Percentiles rank a stretch among this genome's conserved stretches.
phyloP scores from a whole-genome alignment of 2,888 invertebrate genomes.

The Habrosyne pyritoides region DNA sequence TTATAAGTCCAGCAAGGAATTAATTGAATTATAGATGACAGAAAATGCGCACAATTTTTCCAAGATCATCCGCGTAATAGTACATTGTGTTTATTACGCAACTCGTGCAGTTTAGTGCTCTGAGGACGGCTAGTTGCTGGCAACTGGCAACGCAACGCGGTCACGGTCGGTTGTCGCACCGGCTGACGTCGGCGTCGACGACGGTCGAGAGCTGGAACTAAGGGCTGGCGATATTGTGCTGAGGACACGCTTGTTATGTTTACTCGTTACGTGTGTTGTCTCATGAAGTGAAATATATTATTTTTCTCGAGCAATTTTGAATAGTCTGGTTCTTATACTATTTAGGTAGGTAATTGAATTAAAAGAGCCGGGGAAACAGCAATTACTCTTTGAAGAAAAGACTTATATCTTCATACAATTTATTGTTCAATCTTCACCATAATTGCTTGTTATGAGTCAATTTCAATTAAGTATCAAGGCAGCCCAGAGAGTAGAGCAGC shows the following conservation, averaged over 20 bases:
- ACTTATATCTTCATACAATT: too few relatives aligned
- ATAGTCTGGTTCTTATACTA: too few relatives aligned
- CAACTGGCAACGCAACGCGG: slow-evolving; percentile 55
- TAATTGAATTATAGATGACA: background rate
- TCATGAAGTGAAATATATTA: too few relatives aligned
- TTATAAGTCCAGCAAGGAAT: background rate
- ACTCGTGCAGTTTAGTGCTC: slow-evolving; percentile 43
- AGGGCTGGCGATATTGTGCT: slow-evolving; percentile 2
- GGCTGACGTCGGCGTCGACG: slow-evolving; percentile 25
- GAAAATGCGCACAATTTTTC: background rate
- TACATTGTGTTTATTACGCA: slow-evolving; percentile 43
- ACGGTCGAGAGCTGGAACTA: slow-evolving; percentile 15
- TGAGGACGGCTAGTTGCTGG: slow-evolving; percentile 42
- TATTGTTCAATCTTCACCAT: too few relatives aligned
- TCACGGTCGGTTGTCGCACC: slow-evolving; percentile 73
- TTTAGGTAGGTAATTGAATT: too few relatives aligned
- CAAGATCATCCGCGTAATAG: slow-evolving; percentile 6
- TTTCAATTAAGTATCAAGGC: too few relatives aligned
- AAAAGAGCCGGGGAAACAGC: too few relatives aligned
- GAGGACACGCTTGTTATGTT: background rate
- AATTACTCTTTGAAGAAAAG: too few relatives aligned
- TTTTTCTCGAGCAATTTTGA: too few relatives aligned
- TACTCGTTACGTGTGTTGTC: background rate
- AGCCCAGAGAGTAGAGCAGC: too few relatives aligned
- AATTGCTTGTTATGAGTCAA: too few relatives aligned